Evolutionary conservation across 2,888 invertebrate genomes (phyloP), one percentile per base, ranked within the genome.

Genomic region (Brachynemurus nebulosus): DNA sequence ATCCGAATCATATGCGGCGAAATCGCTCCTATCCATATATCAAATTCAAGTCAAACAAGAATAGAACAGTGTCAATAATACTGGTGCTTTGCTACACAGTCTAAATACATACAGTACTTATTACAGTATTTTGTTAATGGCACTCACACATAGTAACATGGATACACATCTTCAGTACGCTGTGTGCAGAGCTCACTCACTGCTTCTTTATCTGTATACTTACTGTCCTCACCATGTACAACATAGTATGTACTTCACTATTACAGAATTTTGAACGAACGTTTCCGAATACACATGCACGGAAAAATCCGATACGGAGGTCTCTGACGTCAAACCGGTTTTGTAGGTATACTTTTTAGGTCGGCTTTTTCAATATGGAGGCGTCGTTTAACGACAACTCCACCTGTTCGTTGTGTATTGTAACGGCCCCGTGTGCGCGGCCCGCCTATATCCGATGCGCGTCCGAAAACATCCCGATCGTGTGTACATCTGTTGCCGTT

Each of bases 341-440:
- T 51, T 55, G 53, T 56, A n/a, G 54, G 53, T 52, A 54, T 50
- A 47, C 52, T 52, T 56, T 56, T 55, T 54, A 54, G 57, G 54
- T 50, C 50, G 54, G 54, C 57, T 57, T 60, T 57, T 60, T 57
- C 58, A 57, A 53, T 50, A 47, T 50, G 47, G 51, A 61, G 62
- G 52, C 59, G 55, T 48, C 46, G 45, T 45, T 42, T 4, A 11
- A 21, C 11, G 9, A 27, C 11, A 46, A 45, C 41, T 40, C 53
- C 57, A 53, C 59, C 59, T 51, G 11, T 12, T 3, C 16, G 18
- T 17, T 16, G 8, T 16, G 27, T 33, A 45, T 37, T 50, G 50
- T 14, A 6, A 53, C 54, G 61, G 54, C 55, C 55, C 48, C 16
- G 42, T 25, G 43, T 47, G 46, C 47, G 47, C 43, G 47, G 21